Conservation (phyloP, 2,113 vertebrate species). For the Anhinga rufa region DNA sequence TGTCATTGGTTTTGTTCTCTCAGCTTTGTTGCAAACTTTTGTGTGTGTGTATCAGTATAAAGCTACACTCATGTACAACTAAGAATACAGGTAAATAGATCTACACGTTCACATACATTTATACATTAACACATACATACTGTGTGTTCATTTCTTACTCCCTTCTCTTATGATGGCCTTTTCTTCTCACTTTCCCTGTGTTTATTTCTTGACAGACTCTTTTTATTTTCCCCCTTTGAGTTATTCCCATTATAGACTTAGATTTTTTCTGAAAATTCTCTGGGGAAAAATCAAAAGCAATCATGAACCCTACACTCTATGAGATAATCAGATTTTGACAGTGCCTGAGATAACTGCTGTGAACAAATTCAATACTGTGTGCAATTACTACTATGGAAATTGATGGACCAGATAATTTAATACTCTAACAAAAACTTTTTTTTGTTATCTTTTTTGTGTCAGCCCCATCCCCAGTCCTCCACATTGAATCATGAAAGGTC, state of each 20-base stretch:
- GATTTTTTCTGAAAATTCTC: background rate
- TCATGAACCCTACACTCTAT: background rate
- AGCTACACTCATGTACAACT: background rate
- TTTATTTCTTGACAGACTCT: background rate
- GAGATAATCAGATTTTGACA: background rate
- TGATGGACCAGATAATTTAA: background rate
- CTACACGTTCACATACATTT: background rate
- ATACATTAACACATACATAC: background rate
- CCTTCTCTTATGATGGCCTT: background rate
- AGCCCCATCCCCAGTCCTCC: background rate
- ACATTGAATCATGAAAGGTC: background rate
- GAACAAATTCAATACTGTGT: background rate
- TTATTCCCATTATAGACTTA: background rate
- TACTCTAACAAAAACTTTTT: accelerated
- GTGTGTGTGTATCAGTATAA: accelerated
- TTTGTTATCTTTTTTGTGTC: background rate
- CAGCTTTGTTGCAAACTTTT: background rate
- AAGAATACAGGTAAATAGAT: background rate
- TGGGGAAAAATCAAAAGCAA: background rate
- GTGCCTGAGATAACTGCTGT: background rate
- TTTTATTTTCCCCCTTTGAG: background rate
- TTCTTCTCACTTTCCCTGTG: background rate
- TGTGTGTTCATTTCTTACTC: background rate
- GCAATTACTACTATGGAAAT: background rate
- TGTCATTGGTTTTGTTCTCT: background rate